Percentiles rank a stretch among this genome's conserved stretches.
phyloP scores from a whole-genome alignment of 1,140 invertebrate genomes.

The Psix sp. region DNA sequence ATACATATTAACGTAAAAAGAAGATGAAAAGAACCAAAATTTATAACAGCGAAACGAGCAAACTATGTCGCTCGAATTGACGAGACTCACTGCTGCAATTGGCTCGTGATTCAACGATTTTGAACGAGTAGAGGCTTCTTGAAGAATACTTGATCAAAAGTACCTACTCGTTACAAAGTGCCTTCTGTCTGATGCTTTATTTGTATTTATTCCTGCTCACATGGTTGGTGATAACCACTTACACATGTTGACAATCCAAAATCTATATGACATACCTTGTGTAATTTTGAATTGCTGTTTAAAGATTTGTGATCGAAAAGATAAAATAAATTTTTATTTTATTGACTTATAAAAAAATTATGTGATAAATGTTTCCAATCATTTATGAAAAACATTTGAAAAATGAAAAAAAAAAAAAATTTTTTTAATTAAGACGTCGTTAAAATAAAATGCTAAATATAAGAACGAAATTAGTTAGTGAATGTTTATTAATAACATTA shows the following conservation, averaged over 20 bases:
- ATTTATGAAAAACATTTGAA: no score
- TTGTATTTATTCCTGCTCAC: conserved; percentile 49
- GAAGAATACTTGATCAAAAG: conserved; percentile 65
- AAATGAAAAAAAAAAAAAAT: no score
- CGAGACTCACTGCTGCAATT: conserved; percentile 27
- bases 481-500: no score
- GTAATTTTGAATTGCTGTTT: no score
- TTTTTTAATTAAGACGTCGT: no score
- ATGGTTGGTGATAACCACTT: conserved; percentile 31
- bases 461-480: no score
- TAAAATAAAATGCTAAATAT: no score
- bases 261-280: conserved; percentile 26
- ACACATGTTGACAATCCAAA: conserved; percentile 39
- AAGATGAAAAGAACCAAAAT: conserved; percentile 39
- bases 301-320: no score
- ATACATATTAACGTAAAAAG: no score
- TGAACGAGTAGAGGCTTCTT: conserved; percentile 62
- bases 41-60: conserved; percentile 35
- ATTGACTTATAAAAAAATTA: no score
- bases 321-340: no score
- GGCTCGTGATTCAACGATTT: conserved; percentile 62
- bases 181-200: conserved; percentile 43
- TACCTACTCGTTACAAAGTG: conserved; percentile 62
- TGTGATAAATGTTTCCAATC: no score
- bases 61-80: conserved; percentile 15